Evolutionary conservation across 2,888 invertebrate species (phyloP), one percentile per base, ranked within the genome.

Genomic region (Steromphala cineraria): DNA sequence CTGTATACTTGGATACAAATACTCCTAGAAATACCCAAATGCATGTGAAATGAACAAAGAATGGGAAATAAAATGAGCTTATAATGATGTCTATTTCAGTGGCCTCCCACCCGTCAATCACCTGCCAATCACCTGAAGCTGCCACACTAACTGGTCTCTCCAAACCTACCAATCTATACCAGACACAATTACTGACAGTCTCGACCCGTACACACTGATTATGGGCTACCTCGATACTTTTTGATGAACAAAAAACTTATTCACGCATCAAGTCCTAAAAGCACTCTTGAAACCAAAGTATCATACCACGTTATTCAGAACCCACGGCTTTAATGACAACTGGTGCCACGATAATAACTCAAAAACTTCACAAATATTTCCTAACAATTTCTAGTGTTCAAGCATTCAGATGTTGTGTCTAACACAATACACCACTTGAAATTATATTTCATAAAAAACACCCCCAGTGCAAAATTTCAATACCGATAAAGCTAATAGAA

Each of bases 321-420:
- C 36, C 31, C 40, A n/a, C 19, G 1, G 31, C 19, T 15, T 40
- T 36, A 71, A 36, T 71, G 71, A 36, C 28, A 40, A 36, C 36
- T 36, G 17, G 71, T 19, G 71, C 19, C 8, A 19, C 19, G 36
- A 71, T 71, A 28, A 71, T 31, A 71, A 40, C 31, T 36, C 19
- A 7, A 71, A 71, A 71, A 19, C 71, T 71, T 36, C 40, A 71
- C 71, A 71, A 71, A 71, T 71, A 71, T 71, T 71, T 71, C 67
- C 36, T 71, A 31, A 71, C 71, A 71, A 71, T 71, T 71, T 71
- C 31, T 40, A 71, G 28, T 71, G 28, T 71, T 36, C 36, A 71
- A 36, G 62, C 28, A 71, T 36, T 71, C 40, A 19, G 13, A 71
- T 36, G 28, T 36, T 40, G 71, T 71, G 24, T 10, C 31, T 17